Evolutionary conservation across 2,888 invertebrate genomes (phyloP).

Genomic region (Ennomos erosarius): DNA sequence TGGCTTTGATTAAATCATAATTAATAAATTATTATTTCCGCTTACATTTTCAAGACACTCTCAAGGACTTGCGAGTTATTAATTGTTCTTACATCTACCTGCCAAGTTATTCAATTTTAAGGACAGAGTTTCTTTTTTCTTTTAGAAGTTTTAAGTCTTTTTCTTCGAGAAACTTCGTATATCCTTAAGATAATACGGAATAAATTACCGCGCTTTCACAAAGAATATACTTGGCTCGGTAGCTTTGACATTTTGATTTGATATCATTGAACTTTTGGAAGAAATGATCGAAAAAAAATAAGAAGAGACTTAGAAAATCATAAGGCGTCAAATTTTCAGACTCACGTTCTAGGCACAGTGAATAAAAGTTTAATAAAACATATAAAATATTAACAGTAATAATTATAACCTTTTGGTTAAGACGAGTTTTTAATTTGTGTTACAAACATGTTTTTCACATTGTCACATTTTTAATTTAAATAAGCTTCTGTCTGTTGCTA

Average conservation of each 20-base stretch:
- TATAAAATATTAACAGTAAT: too few species aligned
- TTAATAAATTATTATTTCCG: neutral
- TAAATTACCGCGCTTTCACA: conserved; percentile 19
- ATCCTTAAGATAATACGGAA: conserved; percentile 28
- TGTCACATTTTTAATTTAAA: too few species aligned
- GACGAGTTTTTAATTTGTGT: too few species aligned
- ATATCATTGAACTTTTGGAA: conserved; percentile 3
- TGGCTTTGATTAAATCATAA: too few species aligned
- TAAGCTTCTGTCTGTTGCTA: too few species aligned
- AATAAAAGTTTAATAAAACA: too few species aligned
- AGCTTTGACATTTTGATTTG: conserved; percentile 23
- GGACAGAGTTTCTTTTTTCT: conserved; percentile 18
- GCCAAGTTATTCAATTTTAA: conserved; percentile 30
- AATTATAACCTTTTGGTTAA: too few species aligned
- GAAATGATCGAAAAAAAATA: too few species aligned
- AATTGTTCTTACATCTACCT: conserved; percentile 25
- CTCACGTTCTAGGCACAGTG: too few species aligned
- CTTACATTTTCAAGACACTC: conserved; percentile 7
- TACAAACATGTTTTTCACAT: too few species aligned
- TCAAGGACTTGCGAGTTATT: conserved; percentile 7
- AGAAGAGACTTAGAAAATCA: too few species aligned
- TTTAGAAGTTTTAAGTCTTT: conserved; percentile 17
- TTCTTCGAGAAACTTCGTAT: conserved; percentile 20
- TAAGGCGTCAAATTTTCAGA: too few species aligned
- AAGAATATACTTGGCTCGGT: conserved; percentile 15